phyloP scores from a whole-genome alignment of 2,113 vertebrate species.

The Orycteropus afer region DNA sequence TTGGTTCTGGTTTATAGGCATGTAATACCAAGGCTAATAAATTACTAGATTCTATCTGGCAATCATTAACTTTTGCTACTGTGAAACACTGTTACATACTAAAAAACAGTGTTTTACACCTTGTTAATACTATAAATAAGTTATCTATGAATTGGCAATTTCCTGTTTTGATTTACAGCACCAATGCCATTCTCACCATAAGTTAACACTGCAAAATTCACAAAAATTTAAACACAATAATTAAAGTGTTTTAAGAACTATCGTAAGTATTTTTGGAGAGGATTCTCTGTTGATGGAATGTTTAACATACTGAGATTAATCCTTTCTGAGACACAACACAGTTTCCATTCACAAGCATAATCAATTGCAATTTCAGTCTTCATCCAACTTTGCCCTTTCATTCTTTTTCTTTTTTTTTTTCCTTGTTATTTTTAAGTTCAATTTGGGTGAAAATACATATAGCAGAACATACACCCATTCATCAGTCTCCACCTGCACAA shows the following conservation, averaged over 20 bases:
- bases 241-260: not conserved
- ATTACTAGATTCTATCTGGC: not conserved
- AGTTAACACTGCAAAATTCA: not conserved
- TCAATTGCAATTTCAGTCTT: not conserved
- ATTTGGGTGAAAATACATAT: too few species aligned
- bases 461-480: not conserved
- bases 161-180: not conserved
- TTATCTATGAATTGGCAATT: not conserved
- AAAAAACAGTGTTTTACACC: not conserved
- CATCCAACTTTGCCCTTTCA: not conserved
- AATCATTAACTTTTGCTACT: slow-evolving; percentile 54
- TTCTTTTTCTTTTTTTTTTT: not conserved
- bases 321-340: not conserved
- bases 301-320: not conserved
- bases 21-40: not conserved
- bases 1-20: not conserved
- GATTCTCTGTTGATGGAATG: not conserved
- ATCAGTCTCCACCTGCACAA: too few species aligned
- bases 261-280: not conserved
- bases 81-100: not conserved
- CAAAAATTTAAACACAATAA: not conserved
- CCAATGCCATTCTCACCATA: too few species aligned
- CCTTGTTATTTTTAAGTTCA: too few species aligned
- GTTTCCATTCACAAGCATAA: not conserved
- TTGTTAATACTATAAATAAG: not conserved